Percentiles rank a stretch among this genome's conserved stretches.
These are phyloP conservation scores for Neogale vison DNA, from an alignment of 2,113 vertebrate species.

Conservation along the genomic window DNA sequence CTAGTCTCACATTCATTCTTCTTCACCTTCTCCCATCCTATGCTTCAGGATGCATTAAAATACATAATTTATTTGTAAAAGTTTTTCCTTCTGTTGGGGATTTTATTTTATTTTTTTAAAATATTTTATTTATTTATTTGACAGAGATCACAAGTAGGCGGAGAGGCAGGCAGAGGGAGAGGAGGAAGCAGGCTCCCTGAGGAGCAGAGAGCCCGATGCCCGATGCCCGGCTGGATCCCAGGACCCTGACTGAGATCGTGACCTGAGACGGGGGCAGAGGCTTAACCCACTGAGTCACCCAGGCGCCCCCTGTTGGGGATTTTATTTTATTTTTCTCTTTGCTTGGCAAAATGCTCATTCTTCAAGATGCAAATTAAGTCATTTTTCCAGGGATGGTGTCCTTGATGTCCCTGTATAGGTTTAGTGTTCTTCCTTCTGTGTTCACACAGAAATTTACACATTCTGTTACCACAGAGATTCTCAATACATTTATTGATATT, in stretches of 20 bases:
- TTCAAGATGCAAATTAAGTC: constrained; percentile 18
- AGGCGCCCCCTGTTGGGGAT: background rate
- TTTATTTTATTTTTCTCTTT: background rate
- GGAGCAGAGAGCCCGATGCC: too few species aligned
- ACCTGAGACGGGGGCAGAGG: too few species aligned
- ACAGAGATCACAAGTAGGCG: too few species aligned
- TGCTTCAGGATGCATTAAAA: background rate
- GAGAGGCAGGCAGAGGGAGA: too few species aligned
- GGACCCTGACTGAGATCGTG: too few species aligned
- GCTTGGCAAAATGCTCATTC: background rate
- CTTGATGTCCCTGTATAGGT: background rate
- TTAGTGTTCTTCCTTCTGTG: background rate
- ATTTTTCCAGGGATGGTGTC: background rate
- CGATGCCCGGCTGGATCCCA: too few species aligned
- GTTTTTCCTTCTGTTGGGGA: background rate
- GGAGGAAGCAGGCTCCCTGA: too few species aligned
- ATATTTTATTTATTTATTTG: too few species aligned
- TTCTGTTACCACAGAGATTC: background rate
- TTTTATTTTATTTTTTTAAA: background rate
- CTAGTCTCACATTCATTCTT: background rate
- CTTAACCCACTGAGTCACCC: too few species aligned
- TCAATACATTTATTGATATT: background rate
- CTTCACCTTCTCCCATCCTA: background rate
- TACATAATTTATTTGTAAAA: background rate
- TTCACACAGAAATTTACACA: background rate